Evolutionary conservation across 2,888 invertebrate species (phyloP), one percentile per base, ranked within the genome.

Genomic region (Catocala fraxini): DNA sequence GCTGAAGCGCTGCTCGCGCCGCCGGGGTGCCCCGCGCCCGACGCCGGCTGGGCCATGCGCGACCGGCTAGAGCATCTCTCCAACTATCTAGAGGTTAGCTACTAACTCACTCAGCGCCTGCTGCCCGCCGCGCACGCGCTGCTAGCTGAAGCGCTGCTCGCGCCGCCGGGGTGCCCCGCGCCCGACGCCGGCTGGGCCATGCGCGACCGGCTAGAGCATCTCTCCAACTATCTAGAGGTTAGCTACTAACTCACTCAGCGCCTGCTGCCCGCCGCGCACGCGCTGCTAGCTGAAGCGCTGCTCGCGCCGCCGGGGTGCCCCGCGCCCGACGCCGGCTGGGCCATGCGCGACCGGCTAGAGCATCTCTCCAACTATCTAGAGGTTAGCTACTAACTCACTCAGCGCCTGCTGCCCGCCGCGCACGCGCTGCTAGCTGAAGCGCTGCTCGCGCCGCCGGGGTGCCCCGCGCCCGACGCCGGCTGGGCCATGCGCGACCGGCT

Each of bases 181-280:
- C 42, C 52, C 41, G 84, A 90, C 53, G 82, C 85, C 6, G 79
- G 89, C 10, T 95, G 95, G 94, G 75, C 79, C 25, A 84, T 94
- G 59, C 85, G 95, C 11, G 93, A 93, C 39, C 85, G 92, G 5
- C 91, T 96, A 70, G 96, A 95, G 77, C 88, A 89, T 41, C 89
- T 95, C 42, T 95, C 95, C 13, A 95, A 95, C 79, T 95, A 94
- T 77, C 88, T 96, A 65, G 96, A 97, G 95, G 96, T 96, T 57
- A 77, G 88, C 25, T 25, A 25, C 25, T 25, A 25, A 25, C 4
- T 25, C 55, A 51, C 35, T 6, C 7, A 39, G 1, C 25, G 4
- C 4, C 4, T 25, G 25, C 25, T 25, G 4, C 75, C 75, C 4
- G 60, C 68, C 61, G 66, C 70, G 63, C 55, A 58, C 49, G 13